Base-by-base conservation (phyloP, 2,113 vertebrate species). In the Tinamus guttatus region DNA sequence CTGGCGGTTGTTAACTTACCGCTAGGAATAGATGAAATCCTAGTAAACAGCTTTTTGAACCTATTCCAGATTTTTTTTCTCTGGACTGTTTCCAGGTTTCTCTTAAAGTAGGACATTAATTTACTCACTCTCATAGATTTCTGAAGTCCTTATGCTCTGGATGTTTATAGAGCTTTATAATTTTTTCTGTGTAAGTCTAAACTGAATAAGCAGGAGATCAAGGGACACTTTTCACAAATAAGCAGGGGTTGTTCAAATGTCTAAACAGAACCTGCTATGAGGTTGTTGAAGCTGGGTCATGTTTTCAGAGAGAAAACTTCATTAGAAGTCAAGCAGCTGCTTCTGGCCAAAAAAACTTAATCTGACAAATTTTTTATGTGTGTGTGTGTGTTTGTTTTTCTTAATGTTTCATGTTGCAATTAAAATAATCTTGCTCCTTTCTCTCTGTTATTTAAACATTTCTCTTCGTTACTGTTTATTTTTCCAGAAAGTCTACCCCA, bases 1-100 rank as follows among this genome's bases (percentile, higher is more conserved):
- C n/a, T 62, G n/a, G 15, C 18, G 58, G 17, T 67, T 85, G 0
- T 0, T 64, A 80, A 32, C 7, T 79, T 9, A 28, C 4, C 38
- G 40, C 41, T 56, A 54, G 38, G 63, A 41, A 51, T 4, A 76
- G 28, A 21, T 43, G 1, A 68, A 83, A 63, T 52, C 68, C 54
- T 86, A 36, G 28, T 62, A 34, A 20, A 21, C 11, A 27, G 5
- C 24, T 13, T 36, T 7, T 49, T 18, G 7, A 77, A 81, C 8
- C 6, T 54, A 20, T 38, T 74, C 13, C 49, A 40, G 24, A 25
- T 38, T 65, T 86, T 65, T 86, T 47, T 82, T 58, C 41, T 45
- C 10, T 30, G 25, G 36, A 17, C 34, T 81, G 13, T 81, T 92
- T 88, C 43, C 43, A n/a, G 56, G 21, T 15, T 51, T 18, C 10